Conservation (phyloP, 2,888 invertebrate genomes). For the Yponomeuta malinellus region DNA sequence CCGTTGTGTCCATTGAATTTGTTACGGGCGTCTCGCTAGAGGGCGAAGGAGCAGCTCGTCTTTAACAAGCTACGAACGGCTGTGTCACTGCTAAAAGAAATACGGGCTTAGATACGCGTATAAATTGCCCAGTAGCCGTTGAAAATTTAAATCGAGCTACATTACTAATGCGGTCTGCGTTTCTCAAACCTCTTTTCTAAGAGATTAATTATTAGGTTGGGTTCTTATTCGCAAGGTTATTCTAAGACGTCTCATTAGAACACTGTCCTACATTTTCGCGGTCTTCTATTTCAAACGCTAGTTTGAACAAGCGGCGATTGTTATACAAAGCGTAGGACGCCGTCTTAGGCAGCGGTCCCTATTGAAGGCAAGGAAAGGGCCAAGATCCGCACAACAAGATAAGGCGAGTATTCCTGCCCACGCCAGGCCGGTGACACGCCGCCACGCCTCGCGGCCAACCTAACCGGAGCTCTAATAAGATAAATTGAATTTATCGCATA, state of each 20-base stretch:
- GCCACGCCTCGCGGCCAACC: conserved; percentile 26
- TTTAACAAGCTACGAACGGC: conserved; percentile 33
- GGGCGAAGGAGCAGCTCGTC: conserved; percentile 29
- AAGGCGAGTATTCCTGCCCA: conserved; percentile 30
- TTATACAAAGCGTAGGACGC: conserved; percentile 1
- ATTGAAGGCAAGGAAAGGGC: background rate
- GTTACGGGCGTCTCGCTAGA: conserved; percentile 33
- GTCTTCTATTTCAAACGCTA: background rate
- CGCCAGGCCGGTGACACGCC: conserved; percentile 34
- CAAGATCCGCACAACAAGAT: background rate
- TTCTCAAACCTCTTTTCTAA: background rate
- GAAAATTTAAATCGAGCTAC: background rate
- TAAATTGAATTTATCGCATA: conserved; percentile 54
- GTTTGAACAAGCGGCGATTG: background rate
- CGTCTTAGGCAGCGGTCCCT: background rate
- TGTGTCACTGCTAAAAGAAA: background rate
- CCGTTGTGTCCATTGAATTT: conserved; percentile 43
- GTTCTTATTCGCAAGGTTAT: background rate
- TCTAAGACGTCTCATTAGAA: background rate
- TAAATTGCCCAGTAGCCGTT: background rate
- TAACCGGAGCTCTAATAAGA: conserved; percentile 45
- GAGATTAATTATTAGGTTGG: background rate
- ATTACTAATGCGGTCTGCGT: background rate
- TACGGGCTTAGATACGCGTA: conserved; percentile 1
- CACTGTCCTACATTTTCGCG: background rate